Base-by-base conservation (phyloP, 2,113 vertebrate genomes). In the Illadopsis cleaveri region DNA sequence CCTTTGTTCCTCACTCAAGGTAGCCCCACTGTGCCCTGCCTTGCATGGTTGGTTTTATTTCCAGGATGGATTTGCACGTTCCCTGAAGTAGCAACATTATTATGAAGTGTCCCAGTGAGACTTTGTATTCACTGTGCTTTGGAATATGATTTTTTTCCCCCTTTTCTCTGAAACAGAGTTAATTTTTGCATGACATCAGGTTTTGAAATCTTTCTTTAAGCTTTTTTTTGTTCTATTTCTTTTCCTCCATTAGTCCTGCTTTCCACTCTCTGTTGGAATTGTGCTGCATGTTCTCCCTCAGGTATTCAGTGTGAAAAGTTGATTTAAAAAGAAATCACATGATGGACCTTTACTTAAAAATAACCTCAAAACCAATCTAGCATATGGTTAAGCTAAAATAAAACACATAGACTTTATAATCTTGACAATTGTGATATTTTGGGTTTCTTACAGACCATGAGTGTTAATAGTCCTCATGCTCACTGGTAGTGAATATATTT, bases 201-300 rank as follows among this genome's bases (percentile, higher is more conserved):
- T 50, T 96, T 76, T 31, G 30, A 75, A 82, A 42, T 54, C 45
- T 89, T 61, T 33, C 58, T 87, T 75, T 78, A 92, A 95, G 50
- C 45, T 35, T 94, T 70, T 70, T 94, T 76, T 89, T 95, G 64
- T 94, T 95, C 91, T 93, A 5, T 93, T 89, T 91, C 60, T 93
- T 85, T 97, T 84, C 81, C 64, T 91, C 92, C 76, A 86, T 83
- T 91, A 97, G 94, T 97, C 42, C 94, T 97, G 97, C 96, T 91
- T 93, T 97, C 96, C 97, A 88, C 89, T 96, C 69, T 96, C 94
- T 97, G 3, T 94, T 96, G 96, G 94, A 97, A 40, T 95, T 80
- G 94, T 98, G 91, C 97, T 98, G 98, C 98, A 98, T 98, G 97
- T 97, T 97, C 89, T 98, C 60, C 97, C 89, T 97, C 95, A 98